Base-by-base conservation (phyloP, 2,113 vertebrate species). In the Daubentonia madagascariensis region DNA sequence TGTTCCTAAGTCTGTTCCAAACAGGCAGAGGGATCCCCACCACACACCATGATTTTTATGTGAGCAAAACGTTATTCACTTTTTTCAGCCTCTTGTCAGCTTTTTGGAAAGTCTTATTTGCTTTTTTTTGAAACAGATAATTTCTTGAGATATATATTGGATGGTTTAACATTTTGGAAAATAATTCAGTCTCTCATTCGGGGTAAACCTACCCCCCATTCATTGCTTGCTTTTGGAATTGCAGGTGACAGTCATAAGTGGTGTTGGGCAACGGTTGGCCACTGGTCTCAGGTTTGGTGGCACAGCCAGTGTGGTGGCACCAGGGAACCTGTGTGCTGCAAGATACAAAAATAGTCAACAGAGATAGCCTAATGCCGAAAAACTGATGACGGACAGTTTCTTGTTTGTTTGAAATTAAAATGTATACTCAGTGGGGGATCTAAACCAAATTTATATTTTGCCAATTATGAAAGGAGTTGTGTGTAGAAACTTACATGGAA, bases 401-500 rank as follows among this genome's bases (percentile, higher is more conserved):
- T 72, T 35, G 40, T 65, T 87, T 92, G 78, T 92, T 89, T 93
- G 37, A 78, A 75, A 83, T 75, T 91, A 67, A 68, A 89, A 93
- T 81, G 35, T 91, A 72, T 8, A 78, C 25, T 76, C 50, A 48
- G 5, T 6, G 3, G 18, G 17, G 18, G 1, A 80, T 52, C 16
- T 2, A 85, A 76, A 48, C 23, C 32, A 83, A 91, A n/a, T 72
- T 68, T 54, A 45, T 20, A 54, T 95, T 91, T 92, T 73, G 35
- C 40, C 40, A 85, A 4, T 79, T 79, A 92, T 9, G 16, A 67
- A 91, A 80, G 70, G 57, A 78, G 54, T 92, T 85, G 52, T 59
- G 3, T 59, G 4, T 52, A 3, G 52, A 94, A 84, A 37, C 4
- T 72, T 79, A 85, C 4, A 13, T 72, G 52, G 7, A 79, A 65